Percentiles rank a stretch among this genome's conserved stretches.
Evolutionary conservation across 1,140 invertebrate genomes (phyloP).

Genomic region (Melipona quadrifasciata): DNA sequence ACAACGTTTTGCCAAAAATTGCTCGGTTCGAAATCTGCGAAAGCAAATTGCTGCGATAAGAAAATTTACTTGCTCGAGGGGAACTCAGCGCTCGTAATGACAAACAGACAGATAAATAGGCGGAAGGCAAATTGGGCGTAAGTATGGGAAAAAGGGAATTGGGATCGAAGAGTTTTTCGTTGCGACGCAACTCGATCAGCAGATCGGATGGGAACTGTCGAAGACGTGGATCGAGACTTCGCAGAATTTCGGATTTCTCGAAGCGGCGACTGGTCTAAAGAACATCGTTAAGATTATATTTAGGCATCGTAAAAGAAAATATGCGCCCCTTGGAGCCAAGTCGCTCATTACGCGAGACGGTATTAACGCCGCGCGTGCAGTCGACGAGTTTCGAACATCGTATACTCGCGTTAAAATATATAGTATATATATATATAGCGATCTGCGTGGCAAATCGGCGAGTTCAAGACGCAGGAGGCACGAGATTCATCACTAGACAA

Average conservation of each 20-base stretch:
- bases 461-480: too few relatives aligned
- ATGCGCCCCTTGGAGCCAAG: constrained; percentile 81
- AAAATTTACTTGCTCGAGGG: neutral
- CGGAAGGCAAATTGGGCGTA: neutral
- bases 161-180: constrained; percentile 7
- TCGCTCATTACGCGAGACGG: constrained; percentile 81
- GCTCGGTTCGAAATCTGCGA: neutral
- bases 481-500: neutral
- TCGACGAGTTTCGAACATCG: constrained; percentile 64
- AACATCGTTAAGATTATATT: constrained; percentile 81
- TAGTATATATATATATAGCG: constrained; percentile 18
- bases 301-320: constrained; percentile 82
- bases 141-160: too few relatives aligned
- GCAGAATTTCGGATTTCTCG: constrained; percentile 63
- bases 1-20: neutral
- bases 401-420: constrained; percentile 67
- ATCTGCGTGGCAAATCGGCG: constrained; percentile 46
- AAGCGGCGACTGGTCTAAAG: constrained; percentile 65
- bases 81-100: neutral
- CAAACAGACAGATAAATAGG: neutral
- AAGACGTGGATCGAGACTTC: constrained; percentile 9
- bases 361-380: constrained; percentile 74
- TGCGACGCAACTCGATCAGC: neutral
- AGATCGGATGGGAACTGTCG: neutral
- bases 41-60: too few relatives aligned